Evolutionary conservation across 1,140 invertebrate genomes (phyloP).

Genomic region (Amyelois transitella): DNA sequence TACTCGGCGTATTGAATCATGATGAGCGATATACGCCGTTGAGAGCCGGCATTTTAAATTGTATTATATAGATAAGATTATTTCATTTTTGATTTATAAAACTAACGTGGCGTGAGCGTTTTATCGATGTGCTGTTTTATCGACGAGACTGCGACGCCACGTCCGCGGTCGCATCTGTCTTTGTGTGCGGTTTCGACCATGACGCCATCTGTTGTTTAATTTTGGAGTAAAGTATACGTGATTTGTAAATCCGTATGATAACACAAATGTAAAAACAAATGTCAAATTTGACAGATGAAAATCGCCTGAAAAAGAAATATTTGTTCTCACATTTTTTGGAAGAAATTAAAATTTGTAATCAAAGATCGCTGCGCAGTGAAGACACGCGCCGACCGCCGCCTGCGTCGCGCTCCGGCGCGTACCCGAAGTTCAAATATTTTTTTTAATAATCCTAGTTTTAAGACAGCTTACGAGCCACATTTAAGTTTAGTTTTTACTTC

Average conservation of each 20-base stretch:
- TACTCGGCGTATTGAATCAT: conserved; percentile 37
- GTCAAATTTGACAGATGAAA: too few relatives aligned
- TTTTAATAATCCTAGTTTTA: conserved; percentile 51
- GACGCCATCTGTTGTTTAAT: too few relatives aligned
- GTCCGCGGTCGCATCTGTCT: background rate
- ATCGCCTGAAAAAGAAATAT: too few relatives aligned
- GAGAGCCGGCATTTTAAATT: conserved; percentile 20
- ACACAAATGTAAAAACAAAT: too few relatives aligned
- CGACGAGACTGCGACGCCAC: background rate
- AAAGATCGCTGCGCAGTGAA: background rate
- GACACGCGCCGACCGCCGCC: background rate
- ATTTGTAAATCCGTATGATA: too few relatives aligned
- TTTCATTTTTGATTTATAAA: background rate
- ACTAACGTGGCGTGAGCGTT: background rate
- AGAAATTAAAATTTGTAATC: too few relatives aligned
- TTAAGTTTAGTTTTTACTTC: conserved; percentile 49
- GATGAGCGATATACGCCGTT: conserved; percentile 41
- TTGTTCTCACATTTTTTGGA: too few relatives aligned
- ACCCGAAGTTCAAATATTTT: conserved; percentile 44
- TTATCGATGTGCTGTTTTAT: background rate
- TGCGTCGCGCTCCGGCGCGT: conserved; percentile 5
- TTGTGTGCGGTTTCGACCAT: background rate
- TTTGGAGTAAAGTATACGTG: too few relatives aligned
- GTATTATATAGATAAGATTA: background rate
- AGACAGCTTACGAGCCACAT: conserved; percentile 11